Evolutionary conservation across 2,888 invertebrate genomes (phyloP).

Genomic region (Tachystola acroxantha): DNA sequence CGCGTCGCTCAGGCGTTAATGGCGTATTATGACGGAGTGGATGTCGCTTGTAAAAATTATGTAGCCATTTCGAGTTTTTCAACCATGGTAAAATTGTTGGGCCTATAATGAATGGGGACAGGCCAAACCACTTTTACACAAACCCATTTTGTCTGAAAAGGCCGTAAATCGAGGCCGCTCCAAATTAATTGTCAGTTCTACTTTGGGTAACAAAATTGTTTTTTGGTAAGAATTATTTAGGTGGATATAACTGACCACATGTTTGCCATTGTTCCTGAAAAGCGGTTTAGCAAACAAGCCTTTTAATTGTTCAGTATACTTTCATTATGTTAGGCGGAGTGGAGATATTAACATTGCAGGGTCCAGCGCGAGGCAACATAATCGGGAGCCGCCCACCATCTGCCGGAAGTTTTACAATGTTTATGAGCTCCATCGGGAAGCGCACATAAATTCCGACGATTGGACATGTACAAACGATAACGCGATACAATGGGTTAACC

Average conservation of each 20-base stretch:
- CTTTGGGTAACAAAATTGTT: conserved; percentile 3
- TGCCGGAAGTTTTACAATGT: conserved; percentile 75
- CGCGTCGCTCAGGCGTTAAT: conserved; percentile 67
- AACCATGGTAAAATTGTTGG: conserved; percentile 9
- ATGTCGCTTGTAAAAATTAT: conserved; percentile 62
- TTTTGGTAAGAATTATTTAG: conserved; percentile 10
- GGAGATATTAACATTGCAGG: conserved; percentile 24
- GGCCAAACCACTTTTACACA: conserved; percentile 12
- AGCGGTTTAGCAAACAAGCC: conserved; percentile 41
- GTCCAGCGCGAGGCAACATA: conserved; percentile 43
- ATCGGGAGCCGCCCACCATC: conserved; percentile 55
- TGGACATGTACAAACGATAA: conserved; percentile 55
- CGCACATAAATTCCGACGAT: conserved; percentile 65
- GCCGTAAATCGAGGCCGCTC: conserved; percentile 10
- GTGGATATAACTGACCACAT: conserved; percentile 15
- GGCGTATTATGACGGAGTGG: conserved; percentile 71
- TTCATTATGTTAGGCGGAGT: conserved; percentile 35
- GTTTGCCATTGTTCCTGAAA: conserved; percentile 28
- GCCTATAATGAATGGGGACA: conserved; percentile 16
- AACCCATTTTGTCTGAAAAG: conserved; percentile 11
- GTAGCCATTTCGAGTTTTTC: conserved; percentile 45
- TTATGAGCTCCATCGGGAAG: conserved; percentile 71
- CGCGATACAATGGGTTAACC: conserved; percentile 47
- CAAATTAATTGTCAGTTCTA: conserved; percentile 10
- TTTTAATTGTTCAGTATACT: conserved; percentile 39